phyloP scores from a whole-genome alignment of 2,113 vertebrate species.

The Brachypodius melanocephalos region DNA sequence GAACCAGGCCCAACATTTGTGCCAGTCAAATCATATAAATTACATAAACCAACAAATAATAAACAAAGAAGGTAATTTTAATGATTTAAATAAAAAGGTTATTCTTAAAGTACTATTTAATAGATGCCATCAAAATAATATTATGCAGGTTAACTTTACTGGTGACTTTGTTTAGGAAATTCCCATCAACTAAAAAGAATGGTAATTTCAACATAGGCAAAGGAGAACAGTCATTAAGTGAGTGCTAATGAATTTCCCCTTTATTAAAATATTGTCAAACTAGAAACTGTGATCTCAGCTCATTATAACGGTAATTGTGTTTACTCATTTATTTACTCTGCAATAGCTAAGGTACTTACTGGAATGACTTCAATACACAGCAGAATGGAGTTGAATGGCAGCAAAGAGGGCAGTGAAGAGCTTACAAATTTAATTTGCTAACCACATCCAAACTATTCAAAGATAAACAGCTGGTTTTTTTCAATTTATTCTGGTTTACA shows the following conservation, averaged over 20 bases:
- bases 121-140: background rate
- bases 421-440: background rate
- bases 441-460: background rate
- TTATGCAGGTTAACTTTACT: background rate
- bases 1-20: background rate
- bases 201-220: background rate
- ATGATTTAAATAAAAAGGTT: background rate
- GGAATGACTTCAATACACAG: background rate
- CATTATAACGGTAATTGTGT: conserved; percentile 13
- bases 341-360: background rate
- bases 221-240: background rate
- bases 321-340: conserved; percentile 15
- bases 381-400: background rate
- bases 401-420: background rate
- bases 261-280: conserved; percentile 40
- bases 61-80: background rate
- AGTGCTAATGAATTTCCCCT: conserved; percentile 23
- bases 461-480: background rate
- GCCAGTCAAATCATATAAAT: background rate
- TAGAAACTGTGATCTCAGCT: conserved; percentile 2
- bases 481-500: background rate
- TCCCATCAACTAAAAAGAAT: background rate
- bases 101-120: background rate
- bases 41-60: background rate
- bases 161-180: background rate